phyloP scores from a whole-genome alignment of 2,113 vertebrate species.

The Chaetodon auriga region DNA sequence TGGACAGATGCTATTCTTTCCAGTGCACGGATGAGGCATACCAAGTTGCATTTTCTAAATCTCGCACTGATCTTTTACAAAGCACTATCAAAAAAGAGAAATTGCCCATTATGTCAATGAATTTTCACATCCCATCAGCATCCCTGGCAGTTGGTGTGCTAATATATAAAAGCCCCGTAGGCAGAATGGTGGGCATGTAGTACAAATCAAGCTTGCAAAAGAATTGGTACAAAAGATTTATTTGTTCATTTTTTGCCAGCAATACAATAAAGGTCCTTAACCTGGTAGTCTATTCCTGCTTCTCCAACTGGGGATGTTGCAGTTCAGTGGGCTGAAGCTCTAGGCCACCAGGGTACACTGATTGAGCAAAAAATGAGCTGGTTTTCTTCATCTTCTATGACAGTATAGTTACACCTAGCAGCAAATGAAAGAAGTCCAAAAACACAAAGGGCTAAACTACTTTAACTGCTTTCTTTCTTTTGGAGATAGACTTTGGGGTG shows the following conservation, averaged over 20 bases:
- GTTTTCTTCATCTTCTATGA: background rate
- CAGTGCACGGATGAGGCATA: no score
- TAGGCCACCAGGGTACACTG: background rate
- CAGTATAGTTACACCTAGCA: background rate
- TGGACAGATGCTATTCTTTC: no score
- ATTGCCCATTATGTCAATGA: no score
- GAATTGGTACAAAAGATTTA: background rate
- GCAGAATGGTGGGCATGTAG: background rate
- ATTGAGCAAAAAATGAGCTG: no score
- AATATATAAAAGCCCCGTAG: background rate
- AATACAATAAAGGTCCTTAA: background rate
- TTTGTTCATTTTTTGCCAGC: background rate
- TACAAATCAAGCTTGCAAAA: background rate
- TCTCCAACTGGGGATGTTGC: background rate
- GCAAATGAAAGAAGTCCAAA: slow-evolving; percentile 3
- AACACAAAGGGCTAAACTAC: background rate
- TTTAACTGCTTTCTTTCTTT: background rate
- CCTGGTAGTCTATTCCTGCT: no score
- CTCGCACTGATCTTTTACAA: no score
- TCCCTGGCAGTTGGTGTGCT: background rate
- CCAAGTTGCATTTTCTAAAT: no score
- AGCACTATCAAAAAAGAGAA: no score
- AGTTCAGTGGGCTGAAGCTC: background rate
- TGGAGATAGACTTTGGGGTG: background rate
- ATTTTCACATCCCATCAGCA: no score